These are phyloP conservation scores for Xerus inauris DNA, from an alignment of 2,113 vertebrate genomes.

Conservation along the genomic window DNA sequence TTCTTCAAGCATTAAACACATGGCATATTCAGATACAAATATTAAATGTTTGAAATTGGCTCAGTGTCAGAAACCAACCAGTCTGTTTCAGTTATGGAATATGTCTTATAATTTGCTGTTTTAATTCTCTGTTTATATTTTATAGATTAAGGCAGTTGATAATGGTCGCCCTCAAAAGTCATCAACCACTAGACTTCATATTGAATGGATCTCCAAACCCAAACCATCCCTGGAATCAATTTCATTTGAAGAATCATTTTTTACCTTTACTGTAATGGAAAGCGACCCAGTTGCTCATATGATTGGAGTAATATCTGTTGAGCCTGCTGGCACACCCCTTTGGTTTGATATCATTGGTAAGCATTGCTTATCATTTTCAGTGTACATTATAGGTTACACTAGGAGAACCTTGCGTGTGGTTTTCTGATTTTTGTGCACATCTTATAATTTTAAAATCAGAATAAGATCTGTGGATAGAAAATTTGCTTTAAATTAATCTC, in stretches of 20 bases:
- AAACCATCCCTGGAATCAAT: conserved; percentile 86
- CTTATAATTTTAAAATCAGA: conserved; percentile 18
- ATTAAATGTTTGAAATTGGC: background rate
- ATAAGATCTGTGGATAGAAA: background rate
- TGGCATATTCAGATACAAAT: background rate
- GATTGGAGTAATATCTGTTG: conserved; percentile 95
- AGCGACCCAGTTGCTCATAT: conserved; percentile 98
- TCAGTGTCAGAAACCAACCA: background rate
- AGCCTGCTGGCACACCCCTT: conserved; percentile 90
- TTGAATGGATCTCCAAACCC: conserved; percentile 97
- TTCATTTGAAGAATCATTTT: conserved; percentile 94
- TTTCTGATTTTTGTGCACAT: background rate
- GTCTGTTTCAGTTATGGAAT: background rate
- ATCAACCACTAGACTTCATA: conserved; percentile 94
- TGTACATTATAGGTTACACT: background rate
- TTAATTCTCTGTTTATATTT: background rate
- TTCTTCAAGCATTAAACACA: background rate
- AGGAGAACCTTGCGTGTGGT: background rate
- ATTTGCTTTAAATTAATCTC: conserved; percentile 30
- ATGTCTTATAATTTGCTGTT: background rate
- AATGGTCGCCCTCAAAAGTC: conserved; percentile 98
- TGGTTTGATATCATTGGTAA: conserved; percentile 99
- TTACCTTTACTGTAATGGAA: conserved; percentile 97
- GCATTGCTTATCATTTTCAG: conserved; percentile 5
- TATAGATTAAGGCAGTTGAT: conserved; percentile 98